Base-by-base conservation (phyloP, 2,113 vertebrate species). In the Callopanchax toddi region DNA sequence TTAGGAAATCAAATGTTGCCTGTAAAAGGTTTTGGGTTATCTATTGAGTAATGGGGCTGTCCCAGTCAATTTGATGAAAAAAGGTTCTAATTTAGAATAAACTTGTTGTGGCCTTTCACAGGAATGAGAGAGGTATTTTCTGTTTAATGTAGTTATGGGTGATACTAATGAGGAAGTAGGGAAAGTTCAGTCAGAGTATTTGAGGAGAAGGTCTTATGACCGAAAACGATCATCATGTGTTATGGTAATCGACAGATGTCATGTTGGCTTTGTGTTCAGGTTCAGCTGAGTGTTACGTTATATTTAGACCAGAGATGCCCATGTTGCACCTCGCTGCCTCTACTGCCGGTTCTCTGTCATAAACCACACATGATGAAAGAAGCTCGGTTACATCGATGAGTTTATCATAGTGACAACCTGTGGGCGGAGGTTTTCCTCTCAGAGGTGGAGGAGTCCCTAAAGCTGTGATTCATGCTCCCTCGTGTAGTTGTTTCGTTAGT, bases 391-490 rank as follows among this genome's bases (percentile, higher is more conserved):
- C 21, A 11, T 42, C 60, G 73, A 82, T 76, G 85, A 86, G 67
- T 67, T 29, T 75, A 55, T 32, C 11, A 0, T 13, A 50, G 48
- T 55, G 70, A 79, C 57, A 59, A 16, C 64, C 54, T 25, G 34
- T 21, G 23, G 51, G 57, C 63, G 67, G 39, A 53, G 4, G 64
- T 59, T 77, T 71, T 74, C 57, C 46, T 67, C n/a, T 42, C 34
- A 10, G 26, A 64, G 51, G 42, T 56, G n/a, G 25, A 60, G 66
- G 49, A 76, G 80, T 71, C 70, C 80, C 71, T 61, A 52, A 81
- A 60, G 53, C 61, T 54, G 58, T 83, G 83, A 86, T 84, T 89
- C 76, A 85, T 60, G 51, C 54, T 50, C 5, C 48, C 52, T 67
- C 51, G 1, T 69, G 44, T 64, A 10, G 22, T 51, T 49, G 55